A percentile compares a stretch with the other conserved stretches of the same genome.
Conservation (phyloP, 2,888 invertebrate genomes). For the Dermolepida albohirtum region DNA sequence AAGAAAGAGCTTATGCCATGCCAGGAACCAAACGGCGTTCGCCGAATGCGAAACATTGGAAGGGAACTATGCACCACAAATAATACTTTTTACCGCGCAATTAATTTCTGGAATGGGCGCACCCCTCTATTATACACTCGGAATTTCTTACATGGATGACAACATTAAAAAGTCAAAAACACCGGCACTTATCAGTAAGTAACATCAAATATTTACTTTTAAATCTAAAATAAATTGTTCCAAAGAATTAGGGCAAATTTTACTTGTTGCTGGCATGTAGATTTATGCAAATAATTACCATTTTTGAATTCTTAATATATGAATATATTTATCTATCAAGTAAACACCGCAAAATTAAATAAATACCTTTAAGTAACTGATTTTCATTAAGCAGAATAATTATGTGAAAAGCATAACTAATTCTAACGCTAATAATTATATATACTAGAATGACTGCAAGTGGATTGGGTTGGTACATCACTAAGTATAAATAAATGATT, state of each 20-base stretch:
- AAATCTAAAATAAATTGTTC: slow-evolving; percentile 5
- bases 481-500: no score
- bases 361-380: no score
- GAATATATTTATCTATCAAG: no score
- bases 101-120: slow-evolving; percentile 79
- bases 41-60: slow-evolving; percentile 61
- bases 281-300: no score
- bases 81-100: slow-evolving; percentile 75
- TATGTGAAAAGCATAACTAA: no score
- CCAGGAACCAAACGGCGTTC: slow-evolving; percentile 49
- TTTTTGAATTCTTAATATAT: no score
- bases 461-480: no score
- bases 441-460: no score
- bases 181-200: slow-evolving; percentile 76
- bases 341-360: no score
- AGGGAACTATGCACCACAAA: slow-evolving; percentile 71
- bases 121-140: slow-evolving; percentile 76
- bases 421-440: no score
- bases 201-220: not conserved
- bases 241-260: slow-evolving; percentile 1
- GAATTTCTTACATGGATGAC: slow-evolving; percentile 81
- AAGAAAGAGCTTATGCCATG: slow-evolving; percentile 70
- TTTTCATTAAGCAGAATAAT: no score
- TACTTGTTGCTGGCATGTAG: not conserved
- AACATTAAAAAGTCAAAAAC: slow-evolving; percentile 81